Conservation (phyloP, 2,113 vertebrate species). For the Ginglymostoma cirratum region DNA sequence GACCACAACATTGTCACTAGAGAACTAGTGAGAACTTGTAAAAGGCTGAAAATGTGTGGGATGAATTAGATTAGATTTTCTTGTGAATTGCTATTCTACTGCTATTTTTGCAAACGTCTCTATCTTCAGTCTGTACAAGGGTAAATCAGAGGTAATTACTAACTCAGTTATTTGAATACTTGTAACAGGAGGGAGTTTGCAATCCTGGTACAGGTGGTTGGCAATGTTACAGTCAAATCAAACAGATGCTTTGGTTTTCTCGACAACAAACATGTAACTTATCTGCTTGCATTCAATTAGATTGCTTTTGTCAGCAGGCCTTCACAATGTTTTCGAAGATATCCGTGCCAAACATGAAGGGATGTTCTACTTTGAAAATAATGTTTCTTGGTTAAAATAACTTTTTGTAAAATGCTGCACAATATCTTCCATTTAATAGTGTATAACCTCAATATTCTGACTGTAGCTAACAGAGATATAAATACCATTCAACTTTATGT, state of each 20-base stretch:
- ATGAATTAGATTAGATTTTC: not conserved
- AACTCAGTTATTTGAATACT: not conserved
- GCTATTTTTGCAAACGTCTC: not conserved
- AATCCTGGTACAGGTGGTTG: not conserved
- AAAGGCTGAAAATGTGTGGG: not conserved
- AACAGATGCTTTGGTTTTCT: constrained; percentile 7
- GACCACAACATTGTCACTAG: not conserved
- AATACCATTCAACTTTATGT: not conserved
- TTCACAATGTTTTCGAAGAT: not conserved
- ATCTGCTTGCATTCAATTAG: not conserved
- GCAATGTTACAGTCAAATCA: constrained; percentile 3
- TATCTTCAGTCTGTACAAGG: not conserved
- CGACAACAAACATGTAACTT: not conserved
- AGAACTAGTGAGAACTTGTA: not conserved
- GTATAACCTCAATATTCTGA: not conserved
- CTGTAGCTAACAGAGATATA: not conserved
- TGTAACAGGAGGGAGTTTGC: not conserved
- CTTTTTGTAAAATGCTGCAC: not conserved
- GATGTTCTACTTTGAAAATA: not conserved
- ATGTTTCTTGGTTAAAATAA: not conserved
- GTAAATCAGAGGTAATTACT: not conserved
- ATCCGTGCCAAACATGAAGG: not conserved
- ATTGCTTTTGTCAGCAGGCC: not conserved
- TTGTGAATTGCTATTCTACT: not conserved
- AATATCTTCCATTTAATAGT: not conserved